Conservation (phyloP, 2,888 invertebrate species). For the Amiota mariae region DNA sequence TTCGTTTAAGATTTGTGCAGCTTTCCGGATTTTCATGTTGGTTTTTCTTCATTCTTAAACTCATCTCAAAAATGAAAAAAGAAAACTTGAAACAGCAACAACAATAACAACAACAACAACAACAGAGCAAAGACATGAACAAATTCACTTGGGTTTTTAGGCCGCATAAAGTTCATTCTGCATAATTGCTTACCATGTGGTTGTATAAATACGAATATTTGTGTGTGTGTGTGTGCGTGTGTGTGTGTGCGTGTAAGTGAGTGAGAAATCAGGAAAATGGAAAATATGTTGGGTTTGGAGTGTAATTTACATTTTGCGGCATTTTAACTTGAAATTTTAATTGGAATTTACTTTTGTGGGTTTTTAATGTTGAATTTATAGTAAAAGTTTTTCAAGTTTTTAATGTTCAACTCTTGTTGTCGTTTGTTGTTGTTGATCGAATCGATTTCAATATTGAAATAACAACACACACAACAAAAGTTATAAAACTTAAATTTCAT, state of each 20-base stretch:
- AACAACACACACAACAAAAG: too few relatives aligned
- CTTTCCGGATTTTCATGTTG: slow-evolving; percentile 17
- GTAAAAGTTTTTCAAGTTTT: slow-evolving; percentile 28
- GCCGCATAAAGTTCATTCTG: background rate
- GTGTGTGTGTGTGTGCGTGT: background rate
- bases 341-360: slow-evolving; percentile 62
- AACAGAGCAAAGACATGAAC: too few relatives aligned
- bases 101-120: background rate
- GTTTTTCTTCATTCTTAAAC: slow-evolving; percentile 21
- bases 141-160: slow-evolving; percentile 4
- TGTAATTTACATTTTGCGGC: slow-evolving; percentile 65
- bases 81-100: background rate
- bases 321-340: slow-evolving; percentile 63
- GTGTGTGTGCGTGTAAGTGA: background rate
- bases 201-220: too few relatives aligned
- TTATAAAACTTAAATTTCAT: too few relatives aligned
- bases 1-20: slow-evolving; percentile 4
- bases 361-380: slow-evolving; percentile 49
- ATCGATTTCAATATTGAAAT: too few relatives aligned
- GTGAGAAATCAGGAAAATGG: background rate
- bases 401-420: background rate
- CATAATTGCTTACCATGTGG: background rate
- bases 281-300: slow-evolving; percentile 47
- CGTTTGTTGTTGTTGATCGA: slow-evolving; percentile 41
- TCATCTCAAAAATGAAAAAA: slow-evolving; percentile 1